These are phyloP conservation scores for Pristionchus entomophagus DNA, from an alignment of 2,888 invertebrate genomes.

Conservation along the genomic window DNA sequence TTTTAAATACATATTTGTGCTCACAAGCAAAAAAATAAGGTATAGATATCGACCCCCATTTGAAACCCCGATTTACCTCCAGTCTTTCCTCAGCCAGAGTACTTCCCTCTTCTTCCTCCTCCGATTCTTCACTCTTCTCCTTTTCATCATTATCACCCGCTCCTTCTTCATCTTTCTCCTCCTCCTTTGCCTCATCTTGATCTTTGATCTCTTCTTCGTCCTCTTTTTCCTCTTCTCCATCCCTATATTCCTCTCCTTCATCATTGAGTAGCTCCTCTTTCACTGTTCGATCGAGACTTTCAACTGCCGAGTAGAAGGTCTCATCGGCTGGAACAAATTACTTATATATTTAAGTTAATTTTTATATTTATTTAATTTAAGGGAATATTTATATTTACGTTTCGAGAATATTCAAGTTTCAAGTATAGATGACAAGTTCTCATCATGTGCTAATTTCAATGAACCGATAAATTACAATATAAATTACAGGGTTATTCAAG, in stretches of 20 bases:
- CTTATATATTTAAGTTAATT: not conserved
- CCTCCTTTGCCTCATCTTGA: not conserved
- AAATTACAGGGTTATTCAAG: too few relatives aligned
- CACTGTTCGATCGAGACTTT: not conserved
- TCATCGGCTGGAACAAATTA: slow-evolving; percentile 10
- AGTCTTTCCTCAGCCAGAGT: not conserved
- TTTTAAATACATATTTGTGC: too few relatives aligned
- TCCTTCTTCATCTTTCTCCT: not conserved
- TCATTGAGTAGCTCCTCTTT: not conserved
- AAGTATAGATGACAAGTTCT: not conserved
- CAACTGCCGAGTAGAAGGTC: slow-evolving; percentile 30
- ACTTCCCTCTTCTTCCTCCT: not conserved
- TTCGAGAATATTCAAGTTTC: not conserved
- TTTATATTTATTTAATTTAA: too few relatives aligned
- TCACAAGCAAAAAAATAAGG: too few relatives aligned
- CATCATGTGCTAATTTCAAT: not conserved
- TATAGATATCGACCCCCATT: too few relatives aligned
- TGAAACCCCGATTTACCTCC: slow-evolving; percentile 2
- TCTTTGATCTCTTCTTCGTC: not conserved
- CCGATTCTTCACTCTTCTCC: not conserved
- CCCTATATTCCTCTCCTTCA: not conserved
- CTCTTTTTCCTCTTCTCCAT: not conserved
- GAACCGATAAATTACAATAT: too few relatives aligned
- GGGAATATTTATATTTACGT: too few relatives aligned
- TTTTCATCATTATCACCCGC: not conserved